Percentiles rank a stretch among this genome's conserved stretches.
phyloP scores from a whole-genome alignment of 2,888 invertebrate genomes.

The Idaea aversata region DNA sequence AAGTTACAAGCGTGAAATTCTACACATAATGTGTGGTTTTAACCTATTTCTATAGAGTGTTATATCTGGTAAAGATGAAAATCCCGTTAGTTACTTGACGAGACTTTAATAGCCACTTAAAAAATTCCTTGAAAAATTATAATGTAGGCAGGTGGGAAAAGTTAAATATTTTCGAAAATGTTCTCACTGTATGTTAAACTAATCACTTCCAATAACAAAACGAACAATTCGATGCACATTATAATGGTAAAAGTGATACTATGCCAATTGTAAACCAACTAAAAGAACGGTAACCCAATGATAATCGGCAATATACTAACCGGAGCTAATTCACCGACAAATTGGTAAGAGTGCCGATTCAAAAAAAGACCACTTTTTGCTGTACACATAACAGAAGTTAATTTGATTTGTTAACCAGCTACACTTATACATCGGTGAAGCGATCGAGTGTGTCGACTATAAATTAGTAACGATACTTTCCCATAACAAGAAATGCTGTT shows the following conservation, averaged over 20 bases:
- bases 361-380: conserved; percentile 47
- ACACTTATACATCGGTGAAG: conserved; percentile 26
- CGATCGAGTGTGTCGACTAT: conserved; percentile 35
- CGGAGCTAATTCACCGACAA: conserved; percentile 53
- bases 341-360: conserved; percentile 56
- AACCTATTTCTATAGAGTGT: not conserved
- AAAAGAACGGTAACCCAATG: conserved; percentile 47
- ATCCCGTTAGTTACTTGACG: not conserved
- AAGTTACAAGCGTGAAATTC: not conserved
- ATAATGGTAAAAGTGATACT: conserved; percentile 42
- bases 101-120: not conserved
- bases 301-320: conserved; percentile 47
- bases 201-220: not conserved
- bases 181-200: not conserved
- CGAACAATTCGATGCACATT: conserved; percentile 14
- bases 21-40: not conserved
- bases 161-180: not conserved
- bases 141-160: not conserved
- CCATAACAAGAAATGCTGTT: conserved; percentile 21
- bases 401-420: conserved; percentile 33
- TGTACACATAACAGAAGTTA: conserved; percentile 42
- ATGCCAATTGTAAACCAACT: conserved; percentile 40
- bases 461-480: conserved; percentile 42
- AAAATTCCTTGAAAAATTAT: not conserved
- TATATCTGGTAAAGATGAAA: not conserved